Conservation (phyloP, 2,888 invertebrate species). For the Ichneumoninae sp. region DNA sequence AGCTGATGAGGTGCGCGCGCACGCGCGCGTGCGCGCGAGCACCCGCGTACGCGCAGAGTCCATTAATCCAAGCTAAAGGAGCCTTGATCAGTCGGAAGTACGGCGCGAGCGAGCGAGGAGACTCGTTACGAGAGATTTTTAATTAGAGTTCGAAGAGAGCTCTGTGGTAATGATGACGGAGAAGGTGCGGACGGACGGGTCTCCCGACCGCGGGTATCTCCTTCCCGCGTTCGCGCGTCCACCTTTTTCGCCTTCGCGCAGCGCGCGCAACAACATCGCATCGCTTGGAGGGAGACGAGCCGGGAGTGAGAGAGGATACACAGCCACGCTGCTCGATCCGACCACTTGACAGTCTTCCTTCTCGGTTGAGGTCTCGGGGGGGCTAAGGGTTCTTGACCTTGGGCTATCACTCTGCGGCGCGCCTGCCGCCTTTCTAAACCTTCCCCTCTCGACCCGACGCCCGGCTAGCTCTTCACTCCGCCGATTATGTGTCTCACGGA, state of each 20-base stretch:
- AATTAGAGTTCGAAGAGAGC: conserved; percentile 65
- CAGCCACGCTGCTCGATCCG: conserved; percentile 47
- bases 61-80: conserved; percentile 31
- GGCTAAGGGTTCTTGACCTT: conserved; percentile 66
- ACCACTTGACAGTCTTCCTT: conserved; percentile 70
- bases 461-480: neutral
- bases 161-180: conserved; percentile 66
- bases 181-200: conserved; percentile 68
- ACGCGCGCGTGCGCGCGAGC: neutral
- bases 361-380: conserved; percentile 63
- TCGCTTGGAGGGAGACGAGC: neutral
- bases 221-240: conserved; percentile 22
- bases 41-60: neutral
- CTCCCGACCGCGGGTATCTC: conserved; percentile 59
- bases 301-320: neutral
- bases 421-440: conserved; percentile 11
- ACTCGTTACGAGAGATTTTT: conserved; percentile 60
- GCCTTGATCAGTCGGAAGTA: conserved; percentile 16
- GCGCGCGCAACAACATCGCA: conserved; percentile 29
- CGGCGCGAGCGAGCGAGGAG: conserved; percentile 21
- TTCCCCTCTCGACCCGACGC: conserved; percentile 4
- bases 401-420: conserved; percentile 46
- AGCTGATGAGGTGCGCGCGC: neutral
- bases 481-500: neutral
- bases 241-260: conserved; percentile 17